Evolutionary conservation across 1,140 invertebrate genomes (phyloP), one percentile per base, ranked within the genome.

Genomic region (Drosophila murphyi): DNA sequence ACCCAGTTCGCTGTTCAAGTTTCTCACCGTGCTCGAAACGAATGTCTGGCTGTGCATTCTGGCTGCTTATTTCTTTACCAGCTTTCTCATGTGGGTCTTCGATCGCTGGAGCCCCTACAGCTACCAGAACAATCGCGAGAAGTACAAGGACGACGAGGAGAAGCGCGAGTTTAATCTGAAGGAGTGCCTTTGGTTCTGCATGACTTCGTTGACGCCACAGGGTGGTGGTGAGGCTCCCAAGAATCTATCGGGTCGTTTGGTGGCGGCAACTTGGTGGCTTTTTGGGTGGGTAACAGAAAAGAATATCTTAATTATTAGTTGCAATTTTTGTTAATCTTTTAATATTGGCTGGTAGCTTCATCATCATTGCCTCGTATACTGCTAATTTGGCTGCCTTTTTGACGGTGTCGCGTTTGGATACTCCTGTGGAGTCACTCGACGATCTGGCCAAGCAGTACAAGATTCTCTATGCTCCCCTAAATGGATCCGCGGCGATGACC

Each of bases 131-230:
- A 99, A 99, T 85, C 94, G 96, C 10, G 96, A 98, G 55, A 98
- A 98, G 81, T 98, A 98, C 90, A 97, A 97, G 92, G 96, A 98
- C 76, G 98, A 98, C 73, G 97, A 98, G 63, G 98, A 99, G 91
- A 98, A 99, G 88, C 93, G 98, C 10, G 97, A 98, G 85, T 99
- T 99, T 81, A 98, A 96, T 28, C 93, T 99, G 2, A 99, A 99
- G 88, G 98, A 99, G 93, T 98, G 98, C 90, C 94, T 99, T 0
- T 99, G 98, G 98, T 99, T 99, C 92, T 99, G 98, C 89, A 99
- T 99, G 98, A 99, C 98, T 28, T 99, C 98, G 0, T 91, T 99
- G 5, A 99, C 98, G 0, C 98, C 98, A 0, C 98, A 99, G 32
- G 92, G 92, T 2, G 92, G 90, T 7, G 98, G 98, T 0, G 98